Base-by-base conservation (phyloP, 2,888 invertebrate genomes). In the Eudasyphora cyanicolor region DNA sequence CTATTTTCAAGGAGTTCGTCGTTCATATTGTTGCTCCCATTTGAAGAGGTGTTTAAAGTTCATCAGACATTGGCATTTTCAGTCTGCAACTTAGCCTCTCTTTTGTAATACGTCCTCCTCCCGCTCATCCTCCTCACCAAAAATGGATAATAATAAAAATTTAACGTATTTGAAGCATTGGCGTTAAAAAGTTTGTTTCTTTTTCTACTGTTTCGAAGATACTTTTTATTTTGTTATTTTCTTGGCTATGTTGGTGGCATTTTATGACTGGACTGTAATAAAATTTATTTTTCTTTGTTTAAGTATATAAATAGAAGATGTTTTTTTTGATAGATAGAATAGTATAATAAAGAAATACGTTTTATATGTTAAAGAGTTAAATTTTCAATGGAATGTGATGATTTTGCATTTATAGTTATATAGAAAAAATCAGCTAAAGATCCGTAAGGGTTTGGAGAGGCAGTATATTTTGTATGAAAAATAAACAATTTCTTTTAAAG, bases 11-110 rank as follows among this genome's bases (percentile, higher is more conserved):
- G 19, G 6, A 8, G 21, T 64, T 21, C 27, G 57, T 69, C 32
- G 19, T n/a, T 17, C n/a, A 14, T 71, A 64, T 62, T 81, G 29
- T 73, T 82, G 60, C 70, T 69, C 19, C 5, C 8, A 38, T 60
- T 35, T 82, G 27, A 79, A 76, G 57, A 67, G 76, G 79, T 60
- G 57, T 74, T 82, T 79, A 69, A 76, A 79, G 76, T 76, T 73
- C 49, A 73, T 38, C 79, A 60, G 60, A 60, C 60, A 76, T 79
- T 73, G 35, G 45, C n/a, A 49, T 49, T 54, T 45, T 64, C 1
- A 51, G n/a, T n/a, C n/a, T n/a, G n/a, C n/a, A n/a, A n/a, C n/a
- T n/a, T n/a, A n/a, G n/a, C n/a, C n/a, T n/a, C n/a, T n/a, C n/a
- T n/a, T 17, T 8, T 10, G 14, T 42, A 64, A 71, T 76, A 75